Percentiles rank a stretch among this genome's conserved stretches.
Conservation (phyloP, 2,113 vertebrate species). For the Carassius gibelio region DNA sequence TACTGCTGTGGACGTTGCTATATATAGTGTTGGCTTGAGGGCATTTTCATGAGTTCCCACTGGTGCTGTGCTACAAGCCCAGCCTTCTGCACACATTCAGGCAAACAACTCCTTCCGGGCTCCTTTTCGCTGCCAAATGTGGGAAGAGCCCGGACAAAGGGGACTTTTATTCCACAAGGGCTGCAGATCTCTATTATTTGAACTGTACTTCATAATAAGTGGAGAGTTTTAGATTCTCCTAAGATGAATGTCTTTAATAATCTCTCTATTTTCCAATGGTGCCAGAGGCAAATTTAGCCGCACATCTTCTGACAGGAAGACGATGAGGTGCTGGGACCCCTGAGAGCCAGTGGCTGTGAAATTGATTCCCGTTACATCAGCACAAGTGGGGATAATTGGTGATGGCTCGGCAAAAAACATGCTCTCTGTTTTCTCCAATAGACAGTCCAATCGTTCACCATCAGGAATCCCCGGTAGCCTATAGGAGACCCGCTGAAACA, state of each 20-base stretch:
- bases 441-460: not conserved
- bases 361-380: constrained; percentile 69
- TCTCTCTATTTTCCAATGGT: constrained; percentile 70
- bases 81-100: constrained; percentile 49
- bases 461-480: not conserved
- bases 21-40: constrained; percentile 57
- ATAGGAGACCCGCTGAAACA: not conserved
- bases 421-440: constrained; percentile 51
- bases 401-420: constrained; percentile 62
- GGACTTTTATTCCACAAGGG: not conserved
- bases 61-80: constrained; percentile 51
- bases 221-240: constrained; percentile 56
- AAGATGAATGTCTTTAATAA: constrained; percentile 75
- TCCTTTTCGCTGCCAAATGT: constrained; percentile 44
- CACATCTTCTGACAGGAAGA: constrained; percentile 58
- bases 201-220: constrained; percentile 52
- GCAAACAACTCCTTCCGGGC: constrained; percentile 57
- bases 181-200: constrained; percentile 10
- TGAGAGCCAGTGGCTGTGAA: constrained; percentile 65
- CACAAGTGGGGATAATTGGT: constrained; percentile 70
- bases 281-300: constrained; percentile 72
- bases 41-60: constrained; percentile 55
- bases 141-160: not conserved
- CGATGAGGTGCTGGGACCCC: constrained; percentile 51
- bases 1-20: constrained; percentile 27